Evolutionary conservation across 1,140 invertebrate genomes (phyloP).

Genomic region (Drosophila teissieri): DNA sequence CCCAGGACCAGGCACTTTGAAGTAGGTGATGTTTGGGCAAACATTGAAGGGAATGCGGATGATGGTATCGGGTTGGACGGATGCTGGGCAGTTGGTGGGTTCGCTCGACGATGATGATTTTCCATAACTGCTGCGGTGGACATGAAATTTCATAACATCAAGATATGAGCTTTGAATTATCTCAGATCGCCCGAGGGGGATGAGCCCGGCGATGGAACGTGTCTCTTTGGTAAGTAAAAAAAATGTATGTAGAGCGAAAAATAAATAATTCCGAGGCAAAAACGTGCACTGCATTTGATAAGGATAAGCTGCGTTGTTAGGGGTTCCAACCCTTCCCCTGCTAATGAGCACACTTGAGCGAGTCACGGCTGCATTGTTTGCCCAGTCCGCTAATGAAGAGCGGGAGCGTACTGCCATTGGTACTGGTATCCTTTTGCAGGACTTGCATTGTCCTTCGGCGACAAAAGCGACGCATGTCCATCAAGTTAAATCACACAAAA

Average conservation of each 20-base stretch:
- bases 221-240: slow-evolving; percentile 47
- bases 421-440: slow-evolving; percentile 58
- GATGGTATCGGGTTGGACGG: slow-evolving; percentile 33
- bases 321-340: slow-evolving; percentile 28
- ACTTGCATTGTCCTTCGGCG: slow-evolving; percentile 67
- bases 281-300: slow-evolving; percentile 63
- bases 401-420: slow-evolving; percentile 2
- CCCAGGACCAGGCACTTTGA: slow-evolving; percentile 56
- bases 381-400: slow-evolving; percentile 72
- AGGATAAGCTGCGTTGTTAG: slow-evolving; percentile 42
- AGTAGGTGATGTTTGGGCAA: slow-evolving; percentile 75
- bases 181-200: slow-evolving; percentile 29
- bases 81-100: slow-evolving; percentile 49
- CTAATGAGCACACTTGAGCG: slow-evolving; percentile 81
- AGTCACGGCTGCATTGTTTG: slow-evolving; percentile 67
- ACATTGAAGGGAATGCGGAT: slow-evolving; percentile 48
- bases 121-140: slow-evolving; percentile 50
- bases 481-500: slow-evolving; percentile 67
- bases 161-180: slow-evolving; percentile 82
- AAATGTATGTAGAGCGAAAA: slow-evolving; percentile 1
- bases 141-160: slow-evolving; percentile 68
- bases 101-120: slow-evolving; percentile 44
- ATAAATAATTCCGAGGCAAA: slow-evolving; percentile 45
- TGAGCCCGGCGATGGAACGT: slow-evolving; percentile 36
- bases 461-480: slow-evolving; percentile 69